These are phyloP conservation scores for Sialis fuliginosa DNA, from an alignment of 2,888 invertebrate species.

Conservation along the genomic window DNA sequence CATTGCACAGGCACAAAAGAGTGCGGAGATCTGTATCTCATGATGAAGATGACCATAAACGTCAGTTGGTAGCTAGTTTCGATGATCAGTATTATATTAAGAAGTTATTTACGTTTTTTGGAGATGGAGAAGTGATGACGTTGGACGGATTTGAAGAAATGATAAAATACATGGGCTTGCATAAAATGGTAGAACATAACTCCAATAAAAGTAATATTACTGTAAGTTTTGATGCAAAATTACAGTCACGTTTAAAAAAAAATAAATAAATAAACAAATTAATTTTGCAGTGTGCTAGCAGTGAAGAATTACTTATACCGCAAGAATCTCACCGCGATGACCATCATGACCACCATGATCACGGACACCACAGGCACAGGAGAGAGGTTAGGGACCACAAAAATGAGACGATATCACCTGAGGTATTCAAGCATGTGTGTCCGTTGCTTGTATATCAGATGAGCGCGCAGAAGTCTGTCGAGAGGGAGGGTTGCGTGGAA, in stretches of 20 bases:
- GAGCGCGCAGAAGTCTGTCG: constrained; percentile 32
- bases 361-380: constrained; percentile 6
- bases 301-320: constrained; percentile 19
- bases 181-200: constrained; percentile 10
- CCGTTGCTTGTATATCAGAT: constrained; percentile 51
- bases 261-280: background rate
- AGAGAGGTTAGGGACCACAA: constrained; percentile 6
- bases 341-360: constrained; percentile 15
- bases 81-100: constrained; percentile 41
- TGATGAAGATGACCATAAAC: background rate
- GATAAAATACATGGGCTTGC: constrained; percentile 38
- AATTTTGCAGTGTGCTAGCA: constrained; percentile 29
- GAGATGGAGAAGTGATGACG: constrained; percentile 41
- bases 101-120: constrained; percentile 48
- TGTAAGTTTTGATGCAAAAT: constrained; percentile 12
- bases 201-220: background rate
- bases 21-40: background rate
- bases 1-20: background rate
- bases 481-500: constrained; percentile 12
- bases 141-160: constrained; percentile 53
- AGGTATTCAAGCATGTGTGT: constrained; percentile 28
- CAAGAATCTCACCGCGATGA: constrained; percentile 8
- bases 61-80: constrained; percentile 14
- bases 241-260: constrained; percentile 8
- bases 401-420: background rate